phyloP scores from a whole-genome alignment of 2,888 invertebrate genomes.

The Metallyticus violacea region DNA sequence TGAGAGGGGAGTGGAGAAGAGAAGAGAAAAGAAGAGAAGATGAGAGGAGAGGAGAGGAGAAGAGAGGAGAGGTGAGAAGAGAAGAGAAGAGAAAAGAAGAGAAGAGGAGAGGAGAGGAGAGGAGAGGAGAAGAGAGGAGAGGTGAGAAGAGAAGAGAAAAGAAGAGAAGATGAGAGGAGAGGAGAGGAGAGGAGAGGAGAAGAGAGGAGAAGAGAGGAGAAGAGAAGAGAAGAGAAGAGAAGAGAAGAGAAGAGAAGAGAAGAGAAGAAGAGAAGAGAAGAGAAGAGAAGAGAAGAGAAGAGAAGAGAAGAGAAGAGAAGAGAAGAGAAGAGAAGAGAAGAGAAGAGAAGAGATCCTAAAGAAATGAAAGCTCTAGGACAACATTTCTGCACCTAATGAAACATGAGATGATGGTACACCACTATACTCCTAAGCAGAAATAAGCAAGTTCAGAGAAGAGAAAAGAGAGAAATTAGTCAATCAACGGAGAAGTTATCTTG shows the following conservation, averaged over 20 bases:
- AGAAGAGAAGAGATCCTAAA: not conserved
- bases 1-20: too few species aligned
- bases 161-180: too few species aligned
- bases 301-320: not conserved
- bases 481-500: too few species aligned
- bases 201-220: not conserved
- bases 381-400: too few species aligned
- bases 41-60: too few species aligned
- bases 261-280: not conserved
- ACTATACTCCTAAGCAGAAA: too few species aligned
- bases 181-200: not conserved
- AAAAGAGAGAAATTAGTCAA: too few species aligned
- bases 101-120: not conserved
- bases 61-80: too few species aligned
- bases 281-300: not conserved
- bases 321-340: not conserved
- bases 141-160: not conserved
- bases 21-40: too few species aligned
- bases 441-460: too few species aligned
- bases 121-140: not conserved
- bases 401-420: too few species aligned
- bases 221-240: not conserved
- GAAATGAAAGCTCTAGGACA: too few species aligned
- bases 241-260: not conserved
- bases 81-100: not conserved